Evolutionary conservation across 2,888 invertebrate genomes (phyloP), one percentile per base, ranked within the genome.

Genomic region (Acanthosoma haemorrhoidale): DNA sequence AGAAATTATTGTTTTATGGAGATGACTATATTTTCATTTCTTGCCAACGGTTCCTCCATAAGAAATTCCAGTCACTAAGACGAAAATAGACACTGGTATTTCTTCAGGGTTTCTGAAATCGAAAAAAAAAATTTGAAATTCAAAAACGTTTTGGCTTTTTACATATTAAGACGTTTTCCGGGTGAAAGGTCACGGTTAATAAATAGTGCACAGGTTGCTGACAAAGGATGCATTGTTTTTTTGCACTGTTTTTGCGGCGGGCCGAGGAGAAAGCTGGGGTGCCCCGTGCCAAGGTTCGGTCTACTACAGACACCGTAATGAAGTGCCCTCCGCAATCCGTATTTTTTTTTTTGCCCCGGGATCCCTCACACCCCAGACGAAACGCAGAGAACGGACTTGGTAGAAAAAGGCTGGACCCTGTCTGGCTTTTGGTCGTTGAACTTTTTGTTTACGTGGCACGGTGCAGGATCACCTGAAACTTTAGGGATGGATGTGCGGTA

Each of bases 371-470:
- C 34, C 13, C 32, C 29, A 4, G 5, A 13, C 6, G 36, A n/a
- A 15, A 6, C 11, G 4, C 4, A 15, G 25, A 15, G 8, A 31
- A 59, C n/a, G 13, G 18, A 41, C 4, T 8, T 8, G 18, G 13
- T 5, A 34, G 29, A 34, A 60, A 60, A 32, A 60, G 60, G 18
- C 31, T 32, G 13, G 29, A 59, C 59, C 29, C 8, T 59, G 59
- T 58, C 43, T 59, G 32, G 21, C 32, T 60, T 60, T 60, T 60
- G 60, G 32, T n/a, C 18, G 60, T n/a, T 60, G 60, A 60, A 60
- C 60, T 60, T 34, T 59, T 59, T 16, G 25, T 51, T 51, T 51
- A 51, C 25, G 51, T n/a, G n/a, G 2, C 51, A n/a, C n/a, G 25
- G 25, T 51, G 25, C n/a, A 25, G n/a, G n/a, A n/a, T n/a, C n/a